Evolutionary conservation across 2,888 invertebrate species (phyloP), one percentile per base, ranked within the genome.

Genomic region (Volucella zonaria): DNA sequence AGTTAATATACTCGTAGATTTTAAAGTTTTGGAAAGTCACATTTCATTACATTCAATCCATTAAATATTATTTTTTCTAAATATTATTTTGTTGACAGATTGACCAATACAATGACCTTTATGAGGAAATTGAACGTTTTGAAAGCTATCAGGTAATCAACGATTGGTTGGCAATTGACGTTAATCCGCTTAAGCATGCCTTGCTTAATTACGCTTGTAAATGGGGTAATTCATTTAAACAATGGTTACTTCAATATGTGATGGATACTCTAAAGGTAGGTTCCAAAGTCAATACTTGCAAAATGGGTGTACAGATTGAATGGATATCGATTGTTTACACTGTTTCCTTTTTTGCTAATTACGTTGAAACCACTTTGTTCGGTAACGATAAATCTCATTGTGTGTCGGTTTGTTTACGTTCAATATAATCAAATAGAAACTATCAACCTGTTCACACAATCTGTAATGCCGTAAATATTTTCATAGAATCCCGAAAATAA

Each of bases 181-280:
- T 96, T 49, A 94, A 94, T 87, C 95, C 96, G 0, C 94, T 98
- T 87, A 96, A 97, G 88, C 96, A 97, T 89, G 94, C 95, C 0
- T 94, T 98, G 49, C 93, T 98, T 87, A 97, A 97, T 90, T 94
- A 95, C 45, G 94, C 97, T 88, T 96, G 97, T 91, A 96, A 97
- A 89, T 98, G 98, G 98, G 95, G 96, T 71, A 96, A 96, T 89
- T 93, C 97, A 88, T 96, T 95, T 90, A 98, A 98, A 89, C 95
- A 96, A 88, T 95, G 97, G 92, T 93, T 98, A 15, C 94, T 96
- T 87, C 94, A 96, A 87, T 95, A 95, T 87, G 97, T 98, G 1
- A 94, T 95, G 68, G 94, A 94, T 86, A 96, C 95, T 94, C 95
- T 92, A 73, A 87, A 90, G 86, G 89, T 90, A 83, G 87, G 87